Evolutionary conservation across 1,140 invertebrate species (phyloP).

Genomic region (Cyphomyrmex costatus): DNA sequence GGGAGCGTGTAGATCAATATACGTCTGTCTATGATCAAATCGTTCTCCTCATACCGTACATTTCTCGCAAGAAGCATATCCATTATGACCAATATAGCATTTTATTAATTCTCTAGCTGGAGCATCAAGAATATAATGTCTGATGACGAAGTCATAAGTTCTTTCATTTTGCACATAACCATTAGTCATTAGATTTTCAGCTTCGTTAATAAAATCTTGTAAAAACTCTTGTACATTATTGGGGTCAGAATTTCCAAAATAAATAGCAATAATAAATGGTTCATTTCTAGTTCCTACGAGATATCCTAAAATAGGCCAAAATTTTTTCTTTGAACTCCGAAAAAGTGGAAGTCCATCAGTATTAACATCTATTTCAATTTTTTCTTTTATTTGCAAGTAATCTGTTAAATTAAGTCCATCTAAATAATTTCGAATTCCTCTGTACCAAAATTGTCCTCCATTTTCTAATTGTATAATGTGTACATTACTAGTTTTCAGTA

Average conservation of each 20-base stretch:
- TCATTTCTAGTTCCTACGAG: conserved; percentile 41
- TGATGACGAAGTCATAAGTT: conserved; percentile 26
- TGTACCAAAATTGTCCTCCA: conserved; percentile 34
- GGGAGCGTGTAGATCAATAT: conserved; percentile 28
- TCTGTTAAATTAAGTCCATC: conserved; percentile 19
- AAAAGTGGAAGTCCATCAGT: conserved; percentile 19
- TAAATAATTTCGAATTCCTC: conserved; percentile 20
- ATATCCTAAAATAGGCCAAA: conserved; percentile 39
- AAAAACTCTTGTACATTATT: conserved; percentile 29
- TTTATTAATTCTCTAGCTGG: conserved; percentile 36
- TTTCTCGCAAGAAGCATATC: conserved; percentile 40
- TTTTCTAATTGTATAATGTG: conserved; percentile 5
- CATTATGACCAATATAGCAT: conserved; percentile 45
- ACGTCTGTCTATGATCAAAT: conserved; percentile 2
- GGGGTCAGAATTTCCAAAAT: conserved; percentile 23
- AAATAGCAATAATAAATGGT: conserved; percentile 37
- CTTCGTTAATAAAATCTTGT: conserved; percentile 25
- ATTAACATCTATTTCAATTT: conserved; percentile 41
- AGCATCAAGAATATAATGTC: conserved; percentile 41
- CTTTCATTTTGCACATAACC: conserved; percentile 22
- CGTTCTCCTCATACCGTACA: conserved; percentile 37
- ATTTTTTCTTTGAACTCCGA: conserved; percentile 39
- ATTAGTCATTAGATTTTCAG: conserved; percentile 14
- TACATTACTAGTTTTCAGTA: background rate
- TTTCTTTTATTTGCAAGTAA: conserved; percentile 13